Conservation (phyloP, 2,113 vertebrate genomes). For the Phocoena phocoena region DNA sequence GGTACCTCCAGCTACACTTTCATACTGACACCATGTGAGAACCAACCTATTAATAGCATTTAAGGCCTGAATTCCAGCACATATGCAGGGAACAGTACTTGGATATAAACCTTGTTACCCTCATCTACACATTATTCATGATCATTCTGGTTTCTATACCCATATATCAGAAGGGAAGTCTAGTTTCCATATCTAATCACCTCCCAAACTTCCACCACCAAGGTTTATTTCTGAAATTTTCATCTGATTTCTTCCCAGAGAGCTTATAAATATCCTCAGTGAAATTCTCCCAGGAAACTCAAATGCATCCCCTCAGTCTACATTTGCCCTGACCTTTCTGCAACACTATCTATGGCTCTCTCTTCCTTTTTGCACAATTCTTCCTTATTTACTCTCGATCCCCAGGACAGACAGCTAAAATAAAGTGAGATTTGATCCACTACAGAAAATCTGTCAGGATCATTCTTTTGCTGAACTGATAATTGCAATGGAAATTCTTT, state of each 20-base stretch:
- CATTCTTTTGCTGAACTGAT: neutral
- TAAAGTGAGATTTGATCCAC: neutral
- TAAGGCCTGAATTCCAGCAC: neutral
- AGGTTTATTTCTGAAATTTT: neutral
- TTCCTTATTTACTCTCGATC: neutral
- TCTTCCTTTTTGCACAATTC: neutral
- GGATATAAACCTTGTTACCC: neutral
- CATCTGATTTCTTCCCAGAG: neutral
- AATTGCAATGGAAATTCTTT: neutral
- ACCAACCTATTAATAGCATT: neutral
- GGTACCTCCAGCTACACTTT: neutral
- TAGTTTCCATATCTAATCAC: neutral
- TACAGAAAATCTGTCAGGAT: neutral
- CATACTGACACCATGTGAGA: neutral
- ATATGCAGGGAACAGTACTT: neutral
- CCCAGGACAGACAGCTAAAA: neutral
- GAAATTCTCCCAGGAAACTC: neutral
- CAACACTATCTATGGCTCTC: neutral
- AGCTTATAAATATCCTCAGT: neutral
- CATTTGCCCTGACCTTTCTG: neutral
- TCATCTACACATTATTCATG: neutral
- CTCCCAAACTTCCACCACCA: neutral
- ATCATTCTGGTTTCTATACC: neutral
- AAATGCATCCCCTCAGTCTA: neutral
- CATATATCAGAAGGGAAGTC: neutral